phyloP scores from a whole-genome alignment of 2,113 vertebrate genomes.

The Apodemus sylvaticus region DNA sequence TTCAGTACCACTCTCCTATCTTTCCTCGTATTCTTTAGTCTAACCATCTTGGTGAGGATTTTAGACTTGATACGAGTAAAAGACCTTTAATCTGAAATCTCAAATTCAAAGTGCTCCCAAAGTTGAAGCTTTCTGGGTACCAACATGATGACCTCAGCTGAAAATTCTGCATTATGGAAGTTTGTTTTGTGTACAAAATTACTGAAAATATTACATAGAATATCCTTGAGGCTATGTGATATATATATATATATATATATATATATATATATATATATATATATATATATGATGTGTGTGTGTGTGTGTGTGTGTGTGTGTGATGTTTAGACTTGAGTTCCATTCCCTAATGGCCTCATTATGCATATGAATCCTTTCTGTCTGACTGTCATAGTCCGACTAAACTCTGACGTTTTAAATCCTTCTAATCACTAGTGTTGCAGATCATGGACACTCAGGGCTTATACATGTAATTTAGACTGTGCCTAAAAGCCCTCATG shows the following conservation, averaged over 20 bases:
- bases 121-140: not conserved
- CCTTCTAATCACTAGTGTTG: not conserved
- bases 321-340: too few relatives aligned
- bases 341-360: not conserved
- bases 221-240: not conserved
- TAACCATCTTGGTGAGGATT: not conserved
- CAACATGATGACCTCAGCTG: not conserved
- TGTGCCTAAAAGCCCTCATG: not conserved
- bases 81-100: not conserved
- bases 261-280: rapidly evolving
- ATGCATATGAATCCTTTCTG: not conserved
- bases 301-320: too few relatives aligned
- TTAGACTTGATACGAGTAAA: not conserved
- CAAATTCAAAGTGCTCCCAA: not conserved
- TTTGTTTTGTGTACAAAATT: not conserved
- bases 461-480: not conserved
- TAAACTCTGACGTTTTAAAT: not conserved
- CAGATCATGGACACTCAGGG: not conserved
- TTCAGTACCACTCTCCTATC: not conserved
- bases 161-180: not conserved
- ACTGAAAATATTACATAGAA: not conserved
- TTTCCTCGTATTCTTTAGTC: not conserved
- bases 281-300: not conserved
- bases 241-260: not conserved
- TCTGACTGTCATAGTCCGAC: not conserved